Base-by-base conservation (phyloP, 2,888 invertebrate genomes). In the Archaeoteleia sp. region DNA sequence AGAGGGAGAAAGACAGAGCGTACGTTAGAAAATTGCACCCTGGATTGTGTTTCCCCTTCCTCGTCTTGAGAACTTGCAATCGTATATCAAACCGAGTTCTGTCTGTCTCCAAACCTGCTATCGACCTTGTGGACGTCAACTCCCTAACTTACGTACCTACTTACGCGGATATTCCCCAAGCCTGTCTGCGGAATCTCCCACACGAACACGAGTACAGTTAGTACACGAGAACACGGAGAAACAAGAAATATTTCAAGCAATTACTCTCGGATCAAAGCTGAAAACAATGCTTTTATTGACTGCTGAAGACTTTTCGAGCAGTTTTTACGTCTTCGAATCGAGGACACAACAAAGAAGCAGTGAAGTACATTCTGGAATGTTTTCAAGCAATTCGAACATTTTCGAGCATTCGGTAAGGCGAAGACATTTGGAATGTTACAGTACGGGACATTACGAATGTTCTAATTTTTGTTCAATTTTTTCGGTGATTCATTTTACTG, bases 21-120 rank as follows among this genome's bases (percentile, higher is more conserved):
- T n/a, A 29, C 17, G 51, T 49, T 45, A 65, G 76, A 70, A 74
- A 74, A 78, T 77, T 74, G 77, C 55, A 72, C 67, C 27, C 23
- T 27, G 37, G 72, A 78, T 77, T 74, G 76, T 76, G 75, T 76
- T 75, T 73, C 72, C 71, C 71, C 74, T 78, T 78, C 70, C 74
- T 70, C 72, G 67, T 61, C 46, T 55, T 58, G 30, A 69, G 71
- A 78, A 78, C 73, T 76, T 72, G 77, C 70, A 76, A 72, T 72
- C 74, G 70, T 78, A 76, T 78, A 78, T 78, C 78, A 78, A 78
- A 77, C 72, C 70, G 71, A 77, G 74, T 75, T 76, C 74, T 70
- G 74, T 78, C 70, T 66, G 67, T 45, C 71, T 65, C 53, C 42
- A 63, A 57, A n/a, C 55, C 57, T 71, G 70, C 73, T 69, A 73